Percentiles rank a stretch among this genome's conserved stretches.
Evolutionary conservation across 2,113 vertebrate genomes (phyloP).

Genomic region (Bothrops jararaca): DNA sequence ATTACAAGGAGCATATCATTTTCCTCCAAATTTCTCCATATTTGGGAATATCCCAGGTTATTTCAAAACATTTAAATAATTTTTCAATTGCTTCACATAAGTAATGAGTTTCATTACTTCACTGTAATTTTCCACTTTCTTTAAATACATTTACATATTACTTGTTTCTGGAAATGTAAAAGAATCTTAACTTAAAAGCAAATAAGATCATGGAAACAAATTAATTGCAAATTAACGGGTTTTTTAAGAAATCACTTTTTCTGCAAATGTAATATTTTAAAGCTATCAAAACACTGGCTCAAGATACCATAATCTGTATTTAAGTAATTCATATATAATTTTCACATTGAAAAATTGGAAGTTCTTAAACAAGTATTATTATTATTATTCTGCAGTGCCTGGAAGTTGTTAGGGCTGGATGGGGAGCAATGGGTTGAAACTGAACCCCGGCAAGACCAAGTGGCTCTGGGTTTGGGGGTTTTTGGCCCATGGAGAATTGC

Average conservation of each 20-base stretch:
- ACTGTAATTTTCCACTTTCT: not conserved
- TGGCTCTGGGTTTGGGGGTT: too few species aligned
- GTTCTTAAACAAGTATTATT: constrained; percentile 12
- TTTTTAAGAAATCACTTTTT: not conserved
- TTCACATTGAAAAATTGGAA: not conserved
- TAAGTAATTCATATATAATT: not conserved
- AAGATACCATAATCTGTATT: not conserved
- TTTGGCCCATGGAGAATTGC: too few species aligned
- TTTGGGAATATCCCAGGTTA: not conserved
- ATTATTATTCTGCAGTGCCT: not conserved
- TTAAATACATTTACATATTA: not conserved
- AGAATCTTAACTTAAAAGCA: not conserved
- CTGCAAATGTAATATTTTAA: not conserved
- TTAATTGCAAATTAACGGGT: not conserved
- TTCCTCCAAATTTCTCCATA: not conserved
- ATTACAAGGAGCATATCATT: not conserved
- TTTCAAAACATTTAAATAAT: not conserved
- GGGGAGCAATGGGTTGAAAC: too few species aligned
- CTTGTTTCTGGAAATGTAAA: not conserved
- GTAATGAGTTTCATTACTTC: not conserved
- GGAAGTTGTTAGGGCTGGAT: too few species aligned
- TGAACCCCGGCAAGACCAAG: too few species aligned
- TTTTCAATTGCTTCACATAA: not conserved
- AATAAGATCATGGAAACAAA: not conserved
- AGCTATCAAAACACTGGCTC: not conserved